Conservation (phyloP, 1,140 invertebrate genomes). For the Temnothorax longispinosus region DNA sequence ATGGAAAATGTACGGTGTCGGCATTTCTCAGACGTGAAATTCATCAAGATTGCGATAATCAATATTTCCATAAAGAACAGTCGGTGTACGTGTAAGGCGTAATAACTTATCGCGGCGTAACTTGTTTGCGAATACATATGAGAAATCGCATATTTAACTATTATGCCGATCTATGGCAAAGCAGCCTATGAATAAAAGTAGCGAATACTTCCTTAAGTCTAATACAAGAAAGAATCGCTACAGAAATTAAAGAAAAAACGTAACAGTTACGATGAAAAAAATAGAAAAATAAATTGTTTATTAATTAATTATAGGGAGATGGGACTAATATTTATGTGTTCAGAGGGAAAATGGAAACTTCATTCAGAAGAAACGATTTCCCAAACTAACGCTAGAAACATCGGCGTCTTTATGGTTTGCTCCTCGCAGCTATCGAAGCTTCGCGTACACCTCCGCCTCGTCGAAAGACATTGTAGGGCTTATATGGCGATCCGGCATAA, state of each 20-base stretch:
- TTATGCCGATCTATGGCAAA: not conserved
- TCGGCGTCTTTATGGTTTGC: not conserved
- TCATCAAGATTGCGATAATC: slow-evolving; percentile 28
- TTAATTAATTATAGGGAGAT: not conserved
- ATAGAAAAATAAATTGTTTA: not conserved
- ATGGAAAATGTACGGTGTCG: not conserved
- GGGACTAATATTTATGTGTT: not conserved
- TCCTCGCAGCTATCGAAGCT: not conserved
- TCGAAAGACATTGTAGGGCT: slow-evolving; percentile 77
- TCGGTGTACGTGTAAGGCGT: not conserved
- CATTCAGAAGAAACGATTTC: not conserved
- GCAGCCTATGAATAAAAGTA: not conserved
- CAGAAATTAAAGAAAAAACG: not conserved
- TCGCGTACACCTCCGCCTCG: slow-evolving; percentile 23
- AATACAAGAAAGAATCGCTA: not conserved
- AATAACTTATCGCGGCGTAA: not conserved
- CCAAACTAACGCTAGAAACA: not conserved
- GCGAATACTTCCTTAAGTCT: not conserved
- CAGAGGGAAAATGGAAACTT: not conserved
- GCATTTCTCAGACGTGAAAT: not conserved
- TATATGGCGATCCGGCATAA: slow-evolving; percentile 82
- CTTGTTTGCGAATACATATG: not conserved
- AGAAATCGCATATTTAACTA: not conserved
- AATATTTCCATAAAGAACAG: not conserved
- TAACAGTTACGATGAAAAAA: not conserved